Evolutionary conservation across 1,140 invertebrate genomes (phyloP).

Genomic region (Caerostris extrusa): DNA sequence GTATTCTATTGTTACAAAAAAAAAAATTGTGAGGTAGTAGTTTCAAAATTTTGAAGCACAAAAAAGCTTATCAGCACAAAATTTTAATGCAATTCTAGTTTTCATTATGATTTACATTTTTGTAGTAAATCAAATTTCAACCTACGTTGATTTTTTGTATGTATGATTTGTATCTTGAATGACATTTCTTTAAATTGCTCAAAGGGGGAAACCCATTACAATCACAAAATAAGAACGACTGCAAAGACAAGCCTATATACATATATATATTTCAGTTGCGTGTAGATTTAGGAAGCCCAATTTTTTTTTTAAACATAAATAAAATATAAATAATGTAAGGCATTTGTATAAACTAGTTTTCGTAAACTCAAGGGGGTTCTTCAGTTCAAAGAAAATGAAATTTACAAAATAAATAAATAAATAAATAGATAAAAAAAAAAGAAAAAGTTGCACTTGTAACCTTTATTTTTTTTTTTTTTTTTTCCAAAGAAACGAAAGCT

Average conservation of each 20-base stretch:
- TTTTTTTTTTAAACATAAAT: background rate
- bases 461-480: background rate
- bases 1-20: too few relatives aligned
- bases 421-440: background rate
- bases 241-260: background rate
- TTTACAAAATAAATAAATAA: too few relatives aligned
- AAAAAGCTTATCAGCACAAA: too few relatives aligned
- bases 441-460: slow-evolving; percentile 20
- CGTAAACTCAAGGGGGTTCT: background rate
- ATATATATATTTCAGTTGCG: background rate
- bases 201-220: background rate
- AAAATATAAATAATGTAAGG: background rate
- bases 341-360: background rate
- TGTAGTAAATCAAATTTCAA: background rate
- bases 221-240: background rate
- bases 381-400: background rate
- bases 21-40: too few relatives aligned
- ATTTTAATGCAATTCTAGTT: too few relatives aligned
- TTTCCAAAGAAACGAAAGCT: background rate
- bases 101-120: background rate
- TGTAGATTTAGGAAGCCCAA: background rate
- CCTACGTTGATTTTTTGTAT: background rate
- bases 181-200: background rate
- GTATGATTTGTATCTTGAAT: background rate
- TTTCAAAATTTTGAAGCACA: too few relatives aligned